phyloP scores from a whole-genome alignment of 1,140 invertebrate species.

The Tetragnatha versicolor region DNA sequence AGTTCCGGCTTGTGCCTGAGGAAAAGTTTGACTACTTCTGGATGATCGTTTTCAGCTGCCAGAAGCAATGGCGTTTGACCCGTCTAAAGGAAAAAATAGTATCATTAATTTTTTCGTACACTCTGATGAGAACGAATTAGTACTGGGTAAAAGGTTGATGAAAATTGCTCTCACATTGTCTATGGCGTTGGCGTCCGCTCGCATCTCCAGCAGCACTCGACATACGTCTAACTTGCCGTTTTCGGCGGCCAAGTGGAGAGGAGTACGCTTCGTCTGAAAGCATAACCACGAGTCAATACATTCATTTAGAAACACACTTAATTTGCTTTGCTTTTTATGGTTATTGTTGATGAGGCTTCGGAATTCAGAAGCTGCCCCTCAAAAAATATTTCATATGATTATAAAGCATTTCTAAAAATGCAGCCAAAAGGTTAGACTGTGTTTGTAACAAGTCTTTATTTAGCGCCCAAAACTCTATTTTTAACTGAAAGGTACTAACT shows the following conservation, averaged over 20 bases:
- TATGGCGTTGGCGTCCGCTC: slow-evolving; percentile 95
- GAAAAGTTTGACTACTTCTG: slow-evolving; percentile 97
- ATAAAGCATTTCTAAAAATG: no score
- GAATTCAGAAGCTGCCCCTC: no score
- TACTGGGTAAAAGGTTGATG: slow-evolving; percentile 59
- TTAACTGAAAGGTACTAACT: no score
- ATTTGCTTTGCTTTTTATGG: no score
- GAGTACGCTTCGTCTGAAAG: slow-evolving; percentile 68
- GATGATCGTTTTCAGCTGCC: slow-evolving; percentile 97
- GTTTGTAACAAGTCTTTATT: no score
- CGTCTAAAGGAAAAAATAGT: slow-evolving; percentile 60
- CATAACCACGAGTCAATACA: slow-evolving; percentile 74
- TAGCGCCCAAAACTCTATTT: no score
- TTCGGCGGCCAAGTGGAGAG: slow-evolving; percentile 76
- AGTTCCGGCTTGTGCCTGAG: slow-evolving; percentile 93
- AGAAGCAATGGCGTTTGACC: slow-evolving; percentile 72
- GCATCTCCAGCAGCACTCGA: slow-evolving; percentile 89
- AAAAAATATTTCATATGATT: no score
- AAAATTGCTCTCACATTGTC: slow-evolving; percentile 79
- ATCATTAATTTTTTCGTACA: background rate
- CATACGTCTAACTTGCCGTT: slow-evolving; percentile 95
- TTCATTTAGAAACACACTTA: no score
- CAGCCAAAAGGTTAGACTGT: no score
- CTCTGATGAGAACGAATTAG: background rate
- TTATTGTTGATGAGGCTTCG: no score